These are phyloP conservation scores for Caenorhabditis tropicalis DNA, from an alignment of 1,140 invertebrate species.

Conservation along the genomic window DNA sequence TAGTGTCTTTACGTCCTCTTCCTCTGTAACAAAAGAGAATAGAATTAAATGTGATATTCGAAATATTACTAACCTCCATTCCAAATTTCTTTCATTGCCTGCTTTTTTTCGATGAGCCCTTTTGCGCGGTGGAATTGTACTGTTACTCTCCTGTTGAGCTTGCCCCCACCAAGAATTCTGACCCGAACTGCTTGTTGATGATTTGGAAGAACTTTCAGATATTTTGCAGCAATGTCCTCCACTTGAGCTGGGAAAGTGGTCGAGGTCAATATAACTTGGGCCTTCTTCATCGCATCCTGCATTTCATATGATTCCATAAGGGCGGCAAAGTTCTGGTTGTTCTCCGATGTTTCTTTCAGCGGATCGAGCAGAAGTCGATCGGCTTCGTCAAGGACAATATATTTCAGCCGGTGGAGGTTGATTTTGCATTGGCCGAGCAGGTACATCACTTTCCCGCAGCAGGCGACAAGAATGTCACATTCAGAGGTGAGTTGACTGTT, in stretches of 20 bases:
- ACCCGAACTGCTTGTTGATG: too few species aligned
- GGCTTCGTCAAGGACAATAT: constrained; percentile 20
- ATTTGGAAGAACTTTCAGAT: neutral
- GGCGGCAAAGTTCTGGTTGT: neutral
- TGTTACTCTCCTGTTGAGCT: too few species aligned
- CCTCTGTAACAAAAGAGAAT: too few species aligned
- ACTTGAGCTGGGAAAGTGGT: neutral
- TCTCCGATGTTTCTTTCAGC: neutral
- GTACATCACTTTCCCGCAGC: neutral
- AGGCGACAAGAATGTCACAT: constrained; percentile 6
- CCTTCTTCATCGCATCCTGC: too few species aligned
- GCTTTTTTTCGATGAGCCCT: too few species aligned
- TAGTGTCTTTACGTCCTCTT: too few species aligned
- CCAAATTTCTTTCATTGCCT: too few species aligned
- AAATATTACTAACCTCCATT: too few species aligned
- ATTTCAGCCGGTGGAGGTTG: neutral
- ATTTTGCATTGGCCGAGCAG: neutral
- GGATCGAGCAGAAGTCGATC: neutral
- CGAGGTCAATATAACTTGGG: neutral
- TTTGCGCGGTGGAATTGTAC: too few species aligned
- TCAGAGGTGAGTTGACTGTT: neutral
- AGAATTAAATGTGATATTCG: too few species aligned
- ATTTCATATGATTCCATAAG: neutral
- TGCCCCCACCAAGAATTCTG: too few species aligned
- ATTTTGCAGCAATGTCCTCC: neutral